Evolutionary conservation across 92 coral and sea anemone species (phyloP).

Genomic region (Actinernus sp.): DNA sequence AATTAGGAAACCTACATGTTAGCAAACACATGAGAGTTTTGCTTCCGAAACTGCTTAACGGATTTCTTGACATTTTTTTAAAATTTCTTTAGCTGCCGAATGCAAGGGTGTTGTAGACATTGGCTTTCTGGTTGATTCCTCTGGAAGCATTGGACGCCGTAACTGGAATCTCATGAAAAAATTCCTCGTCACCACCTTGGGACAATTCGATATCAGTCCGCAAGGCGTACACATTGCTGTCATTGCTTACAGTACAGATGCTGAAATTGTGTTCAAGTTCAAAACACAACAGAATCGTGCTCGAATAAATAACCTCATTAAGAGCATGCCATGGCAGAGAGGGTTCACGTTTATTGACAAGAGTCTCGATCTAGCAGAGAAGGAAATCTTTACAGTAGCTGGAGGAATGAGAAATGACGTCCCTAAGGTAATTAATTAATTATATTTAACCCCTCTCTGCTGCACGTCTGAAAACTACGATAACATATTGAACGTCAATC

Average conservation of each 20-base stretch:
- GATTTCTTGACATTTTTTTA: too few species aligned
- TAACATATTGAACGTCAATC: too few species aligned
- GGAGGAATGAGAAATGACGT: slow-evolving; percentile 45
- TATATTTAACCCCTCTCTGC: too few species aligned
- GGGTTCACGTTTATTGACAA: slow-evolving; percentile 71
- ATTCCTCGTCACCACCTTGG: slow-evolving; percentile 42
- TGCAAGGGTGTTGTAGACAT: slow-evolving; percentile 58
- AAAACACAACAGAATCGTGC: slow-evolving; percentile 32
- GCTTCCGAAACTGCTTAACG: too few species aligned
- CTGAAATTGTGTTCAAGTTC: slow-evolving; percentile 59
- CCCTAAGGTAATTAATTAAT: slow-evolving; percentile 15
- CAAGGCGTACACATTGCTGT: slow-evolving; percentile 56
- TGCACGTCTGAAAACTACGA: too few species aligned
- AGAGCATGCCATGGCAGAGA: slow-evolving; percentile 52
- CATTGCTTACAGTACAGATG: slow-evolving; percentile 60
- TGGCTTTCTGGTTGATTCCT: slow-evolving; percentile 71
- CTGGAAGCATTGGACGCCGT: slow-evolving; percentile 60
- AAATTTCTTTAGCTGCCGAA: too few species aligned
- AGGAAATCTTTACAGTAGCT: slow-evolving; percentile 21
- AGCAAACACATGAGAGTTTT: too few species aligned
- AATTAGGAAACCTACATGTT: too few species aligned
- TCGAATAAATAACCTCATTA: slow-evolving; percentile 18
- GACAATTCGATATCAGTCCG: slow-evolving; percentile 52
- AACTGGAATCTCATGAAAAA: slow-evolving; percentile 59
- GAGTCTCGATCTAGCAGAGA: slow-evolving; percentile 51